Base-by-base conservation (phyloP, 1,140 invertebrate genomes). In the Drosophila setifemur region DNA sequence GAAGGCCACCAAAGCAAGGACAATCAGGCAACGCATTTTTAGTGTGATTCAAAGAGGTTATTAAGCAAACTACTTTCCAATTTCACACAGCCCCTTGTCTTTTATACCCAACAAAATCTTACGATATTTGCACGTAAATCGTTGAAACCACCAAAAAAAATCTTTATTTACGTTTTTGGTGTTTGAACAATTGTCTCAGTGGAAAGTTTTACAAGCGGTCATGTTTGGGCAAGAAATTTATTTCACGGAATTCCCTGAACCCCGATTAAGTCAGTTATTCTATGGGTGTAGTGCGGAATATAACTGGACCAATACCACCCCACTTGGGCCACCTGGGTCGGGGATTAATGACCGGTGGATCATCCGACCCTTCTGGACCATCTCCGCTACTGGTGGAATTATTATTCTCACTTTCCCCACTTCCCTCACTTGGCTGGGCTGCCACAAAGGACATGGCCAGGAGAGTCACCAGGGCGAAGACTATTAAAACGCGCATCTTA, bases 1-100 rank as follows among this genome's bases (percentile, higher is more conserved):
- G 33, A 64, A 64, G 58, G 61, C 57, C 57, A 64, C 64, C 6
- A 64, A 33, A 21, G 58, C 58, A 5, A 64, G n/a, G 4, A 64
- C 4, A 11, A 64, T 19, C 11, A 64, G 58, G 26, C 33, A 29
- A 49, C 61, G 61, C 61, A 64, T 64, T 49, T 64, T 33, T 25
- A 29, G 40, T 11, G 49, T 25, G 26, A 19, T 19, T 25, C 4
- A 18, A 29, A 39, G 61, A 31, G 25, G 25, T 18, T 64, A 25
- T 12, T 23, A 26, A 12, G 33, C 29, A 31, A 64, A 64, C 61
- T 66, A 7, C 43, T 66, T 49, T 66, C 19, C 25, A 31, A 64
- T 49, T 14, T 49, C 33, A 7, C 6, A 14, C 3, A 14, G 5
- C 2, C 3, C 6, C 4, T 9, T 0, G 11, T 18, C 45, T 40